Conservation (phyloP, 1,140 invertebrate species). For the Drosophila ironensis region DNA sequence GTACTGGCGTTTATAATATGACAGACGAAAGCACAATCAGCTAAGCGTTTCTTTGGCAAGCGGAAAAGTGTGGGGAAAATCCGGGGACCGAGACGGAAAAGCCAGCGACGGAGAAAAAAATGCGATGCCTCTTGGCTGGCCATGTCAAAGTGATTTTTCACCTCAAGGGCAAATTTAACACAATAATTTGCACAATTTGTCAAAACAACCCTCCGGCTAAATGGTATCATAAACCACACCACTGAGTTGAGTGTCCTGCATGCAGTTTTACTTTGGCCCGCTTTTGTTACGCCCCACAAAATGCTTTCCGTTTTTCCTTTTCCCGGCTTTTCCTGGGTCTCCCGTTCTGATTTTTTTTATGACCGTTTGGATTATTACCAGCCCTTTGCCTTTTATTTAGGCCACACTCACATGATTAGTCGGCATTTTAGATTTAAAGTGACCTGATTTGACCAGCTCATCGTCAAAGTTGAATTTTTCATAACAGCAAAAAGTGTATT, state of each 20-base stretch:
- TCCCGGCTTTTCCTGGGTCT: constrained; percentile 1
- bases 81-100: not conserved
- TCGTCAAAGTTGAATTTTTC: not conserved
- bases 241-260: constrained; percentile 62
- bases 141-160: constrained; percentile 80
- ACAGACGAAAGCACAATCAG: constrained; percentile 68
- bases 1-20: constrained; percentile 50
- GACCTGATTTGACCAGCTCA: not conserved
- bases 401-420: constrained; percentile 23
- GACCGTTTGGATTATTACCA: constrained; percentile 27
- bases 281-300: constrained; percentile 46
- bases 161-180: constrained; percentile 81
- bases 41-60: constrained; percentile 37
- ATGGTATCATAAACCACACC: constrained; percentile 68
- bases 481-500: too few species aligned
- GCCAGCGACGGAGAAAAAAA: constrained; percentile 6
- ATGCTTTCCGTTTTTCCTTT: constrained; percentile 17
- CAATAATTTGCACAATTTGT: constrained; percentile 81
- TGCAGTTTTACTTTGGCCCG: constrained; percentile 42
- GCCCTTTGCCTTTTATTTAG: not conserved
- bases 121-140: constrained; percentile 36
- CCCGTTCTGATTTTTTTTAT: constrained; percentile 7
- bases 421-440: constrained; percentile 14
- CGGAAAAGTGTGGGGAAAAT: not conserved
- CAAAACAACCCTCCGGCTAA: constrained; percentile 79